A percentile compares a stretch with the other conserved stretches of the same genome.
phyloP scores from a whole-genome alignment of 2,113 vertebrate species.

The Osmerus mordax region DNA sequence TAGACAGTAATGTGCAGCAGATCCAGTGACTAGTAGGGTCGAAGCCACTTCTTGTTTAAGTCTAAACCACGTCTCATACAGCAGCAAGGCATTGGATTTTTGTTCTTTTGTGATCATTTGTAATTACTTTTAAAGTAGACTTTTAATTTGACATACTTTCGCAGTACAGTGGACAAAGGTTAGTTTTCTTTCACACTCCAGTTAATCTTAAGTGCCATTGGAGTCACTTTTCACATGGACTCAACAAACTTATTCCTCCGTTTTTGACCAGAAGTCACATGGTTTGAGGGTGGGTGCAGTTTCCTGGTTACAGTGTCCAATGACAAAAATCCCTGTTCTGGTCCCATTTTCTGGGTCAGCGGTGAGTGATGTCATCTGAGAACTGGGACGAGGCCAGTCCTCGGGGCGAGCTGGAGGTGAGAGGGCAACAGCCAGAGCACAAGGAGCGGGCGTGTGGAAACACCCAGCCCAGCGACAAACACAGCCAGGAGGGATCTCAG shows the following conservation, averaged over 20 bases:
- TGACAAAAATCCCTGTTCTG: constrained; percentile 26
- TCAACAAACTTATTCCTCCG: neutral
- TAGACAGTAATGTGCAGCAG: neutral
- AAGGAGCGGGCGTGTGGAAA: constrained; percentile 16
- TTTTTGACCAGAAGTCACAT: constrained; percentile 1
- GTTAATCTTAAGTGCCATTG: constrained; percentile 4
- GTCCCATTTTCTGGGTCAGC: constrained; percentile 9
- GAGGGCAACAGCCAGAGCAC: constrained; percentile 6
- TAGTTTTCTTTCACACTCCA: constrained; percentile 12
- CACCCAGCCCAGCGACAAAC: constrained; percentile 1
- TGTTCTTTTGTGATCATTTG: neutral
- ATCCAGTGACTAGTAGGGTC: constrained; percentile 4
- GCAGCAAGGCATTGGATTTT: neutral
- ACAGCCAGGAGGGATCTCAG: constrained; percentile 14
- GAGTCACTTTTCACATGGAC: neutral
- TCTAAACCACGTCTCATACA: neutral
- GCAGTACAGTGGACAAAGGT: neutral
- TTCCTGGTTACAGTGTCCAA: neutral
- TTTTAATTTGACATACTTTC: no score
- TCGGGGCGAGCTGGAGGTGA: neutral
- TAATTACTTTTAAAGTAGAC: no score
- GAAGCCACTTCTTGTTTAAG: neutral
- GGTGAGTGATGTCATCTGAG: constrained; percentile 50
- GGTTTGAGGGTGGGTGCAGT: neutral
- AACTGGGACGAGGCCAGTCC: constrained; percentile 25